Conservation (phyloP, 2,113 vertebrate species). For the Zapus hudsonius region DNA sequence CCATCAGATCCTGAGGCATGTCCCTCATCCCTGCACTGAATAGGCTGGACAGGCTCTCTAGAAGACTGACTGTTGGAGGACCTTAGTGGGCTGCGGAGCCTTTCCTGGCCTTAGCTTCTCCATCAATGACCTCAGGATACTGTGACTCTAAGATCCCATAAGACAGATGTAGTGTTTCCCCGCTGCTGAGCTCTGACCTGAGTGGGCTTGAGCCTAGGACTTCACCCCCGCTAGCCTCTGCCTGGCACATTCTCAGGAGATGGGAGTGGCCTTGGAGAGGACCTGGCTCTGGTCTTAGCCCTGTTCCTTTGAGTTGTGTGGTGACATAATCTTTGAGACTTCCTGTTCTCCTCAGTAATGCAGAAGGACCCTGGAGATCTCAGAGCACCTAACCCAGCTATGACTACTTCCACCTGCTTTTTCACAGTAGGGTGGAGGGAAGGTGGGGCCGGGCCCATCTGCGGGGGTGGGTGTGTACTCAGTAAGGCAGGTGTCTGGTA, state of each 20-base stretch:
- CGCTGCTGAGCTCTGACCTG: not conserved
- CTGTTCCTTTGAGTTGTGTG: not conserved
- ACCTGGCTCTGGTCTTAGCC: not conserved
- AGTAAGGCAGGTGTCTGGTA: constrained; percentile 71
- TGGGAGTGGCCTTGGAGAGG: not conserved
- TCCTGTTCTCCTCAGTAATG: not conserved
- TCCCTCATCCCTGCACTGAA: accelerated
- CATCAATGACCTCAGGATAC: accelerated
- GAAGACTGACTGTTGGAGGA: not conserved
- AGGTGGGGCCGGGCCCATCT: not conserved
- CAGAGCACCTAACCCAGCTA: accelerated
- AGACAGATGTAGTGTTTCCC: not conserved
- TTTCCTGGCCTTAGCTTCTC: not conserved
- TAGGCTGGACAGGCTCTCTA: accelerated
- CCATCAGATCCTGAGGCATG: accelerated
- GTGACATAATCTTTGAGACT: not conserved
- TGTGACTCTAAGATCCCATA: accelerated
- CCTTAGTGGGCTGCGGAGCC: accelerated
- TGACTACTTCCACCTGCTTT: accelerated
- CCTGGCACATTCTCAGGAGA: not conserved
- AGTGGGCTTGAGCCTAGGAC: not conserved
- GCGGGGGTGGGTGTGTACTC: not conserved
- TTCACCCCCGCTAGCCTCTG: accelerated
- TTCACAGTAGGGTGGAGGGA: not conserved
- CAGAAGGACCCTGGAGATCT: accelerated